Evolutionary conservation across 64 coral and sea anemone genomes (phyloP), one percentile per base, ranked within the genome.

Genomic region (Actinia equina): DNA sequence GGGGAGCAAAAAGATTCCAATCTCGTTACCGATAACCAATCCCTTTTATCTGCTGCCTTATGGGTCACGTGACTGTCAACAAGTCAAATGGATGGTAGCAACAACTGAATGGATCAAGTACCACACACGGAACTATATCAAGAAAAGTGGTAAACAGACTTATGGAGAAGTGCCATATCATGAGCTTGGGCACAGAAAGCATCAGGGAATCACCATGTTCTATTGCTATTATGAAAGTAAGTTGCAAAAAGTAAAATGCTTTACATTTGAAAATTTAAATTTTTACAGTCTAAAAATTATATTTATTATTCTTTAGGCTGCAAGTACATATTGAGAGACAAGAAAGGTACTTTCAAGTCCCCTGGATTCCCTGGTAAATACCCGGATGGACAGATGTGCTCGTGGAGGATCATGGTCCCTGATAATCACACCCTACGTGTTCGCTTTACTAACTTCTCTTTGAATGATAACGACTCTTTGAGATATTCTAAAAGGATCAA

Each of bases 291-390:
- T n/a, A n/a, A n/a, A n/a, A n/a, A n/a, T n/a, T n/a, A n/a, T n/a
- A n/a, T n/a, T n/a, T n/a, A n/a, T n/a, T n/a, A n/a, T n/a, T n/a
- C n/a, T n/a, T n/a, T n/a, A n/a, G n/a, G n/a, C n/a, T n/a, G n/a
- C n/a, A n/a, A n/a, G n/a, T n/a, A n/a, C n/a, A n/a, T n/a, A n/a
- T n/a, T n/a, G n/a, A n/a, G n/a, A 70, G 55, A 65, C 26, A 37
- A 4, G 13, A 78, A 52, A 17, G 94, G 91, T 11, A 84, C 81
- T 88, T 89, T 96, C 76, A 87, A 96, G 13, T 96, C 94, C 0
- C 94, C 94, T 44, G 71, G 85, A 30, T 65, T n/a, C n/a, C 45
- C 45, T 49, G 45, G 45, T 49, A 49, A 49, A 49, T 49, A 49
- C 45, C 45, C 45, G 45, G 45, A 49, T 49, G 45, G 45, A 49